Conservation (phyloP, 2,797 vertebrate species). For the Acanthiza pusilla region DNA sequence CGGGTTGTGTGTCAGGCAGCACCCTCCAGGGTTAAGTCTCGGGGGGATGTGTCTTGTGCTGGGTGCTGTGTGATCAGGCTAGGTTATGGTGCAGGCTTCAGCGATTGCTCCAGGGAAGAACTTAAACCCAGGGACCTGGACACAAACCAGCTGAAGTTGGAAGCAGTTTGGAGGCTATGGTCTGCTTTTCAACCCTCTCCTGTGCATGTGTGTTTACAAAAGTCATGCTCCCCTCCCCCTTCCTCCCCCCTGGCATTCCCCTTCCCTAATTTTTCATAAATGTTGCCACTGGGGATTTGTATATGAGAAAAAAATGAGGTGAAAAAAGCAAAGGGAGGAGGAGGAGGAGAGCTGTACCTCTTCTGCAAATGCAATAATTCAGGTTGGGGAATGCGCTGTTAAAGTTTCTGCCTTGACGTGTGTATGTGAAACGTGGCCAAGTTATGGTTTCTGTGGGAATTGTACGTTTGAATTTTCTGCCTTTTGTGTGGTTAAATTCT, state of each 20-base stretch:
- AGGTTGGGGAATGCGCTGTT: not conserved
- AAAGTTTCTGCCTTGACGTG: constrained; percentile 30
- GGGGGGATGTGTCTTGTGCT: not conserved
- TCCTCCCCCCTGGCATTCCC: not conserved
- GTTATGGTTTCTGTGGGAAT: constrained; percentile 64
- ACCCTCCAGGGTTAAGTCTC: not conserved
- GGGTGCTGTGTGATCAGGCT: not conserved
- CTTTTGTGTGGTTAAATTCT: constrained; percentile 52
- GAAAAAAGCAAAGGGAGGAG: not conserved
- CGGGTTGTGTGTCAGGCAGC: not conserved
- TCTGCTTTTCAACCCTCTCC: not conserved
- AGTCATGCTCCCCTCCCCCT: not conserved
- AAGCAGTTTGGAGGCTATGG: not conserved
- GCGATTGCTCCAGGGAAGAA: not conserved
- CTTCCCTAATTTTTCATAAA: not conserved
- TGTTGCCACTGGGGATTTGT: not conserved
- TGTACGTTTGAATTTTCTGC: constrained; percentile 54
- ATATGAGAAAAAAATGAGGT: not conserved
- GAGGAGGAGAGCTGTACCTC: not conserved
- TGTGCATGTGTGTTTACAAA: not conserved
- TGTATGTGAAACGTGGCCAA: constrained; percentile 45
- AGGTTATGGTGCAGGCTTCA: not conserved
- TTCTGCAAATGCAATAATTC: constrained; percentile 9
- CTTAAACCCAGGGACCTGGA: not conserved
- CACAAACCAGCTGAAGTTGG: not conserved